Evolutionary conservation across 2,888 invertebrate species (phyloP).

Genomic region (Malachius bipustulatus): DNA sequence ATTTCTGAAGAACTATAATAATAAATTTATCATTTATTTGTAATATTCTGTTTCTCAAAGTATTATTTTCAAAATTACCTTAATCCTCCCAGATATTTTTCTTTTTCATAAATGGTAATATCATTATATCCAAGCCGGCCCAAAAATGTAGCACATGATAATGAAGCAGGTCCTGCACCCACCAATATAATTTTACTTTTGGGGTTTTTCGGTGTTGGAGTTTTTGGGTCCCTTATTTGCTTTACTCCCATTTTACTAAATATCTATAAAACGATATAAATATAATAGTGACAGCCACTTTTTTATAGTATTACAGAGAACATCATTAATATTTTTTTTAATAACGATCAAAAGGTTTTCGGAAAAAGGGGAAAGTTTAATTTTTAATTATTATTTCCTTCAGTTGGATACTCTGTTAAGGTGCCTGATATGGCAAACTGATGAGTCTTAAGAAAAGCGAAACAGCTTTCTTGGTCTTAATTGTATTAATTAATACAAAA

Average conservation of each 20-base stretch:
- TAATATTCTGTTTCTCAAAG: neutral
- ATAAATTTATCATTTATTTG: slow-evolving; percentile 7
- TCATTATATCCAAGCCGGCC: slow-evolving; percentile 86
- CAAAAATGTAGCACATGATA: slow-evolving; percentile 93
- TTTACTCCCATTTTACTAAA: slow-evolving; percentile 90
- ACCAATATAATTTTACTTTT: slow-evolving; percentile 68
- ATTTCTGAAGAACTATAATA: slow-evolving; percentile 77
- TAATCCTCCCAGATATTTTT: slow-evolving; percentile 77
- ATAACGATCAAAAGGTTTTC: no score
- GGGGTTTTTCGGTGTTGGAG: slow-evolving; percentile 45
- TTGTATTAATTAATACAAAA: no score
- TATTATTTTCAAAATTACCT: slow-evolving; percentile 44
- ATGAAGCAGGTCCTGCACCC: slow-evolving; percentile 92
- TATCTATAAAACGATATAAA: slow-evolving; percentile 40
- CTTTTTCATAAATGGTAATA: slow-evolving; percentile 86
- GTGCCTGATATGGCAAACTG: no score
- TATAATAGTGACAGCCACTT: slow-evolving; percentile 6
- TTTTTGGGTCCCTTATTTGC: slow-evolving; percentile 70
- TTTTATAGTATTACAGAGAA: no score
- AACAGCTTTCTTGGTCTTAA: no score
- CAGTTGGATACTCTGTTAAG: no score
- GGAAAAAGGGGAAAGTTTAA: no score
- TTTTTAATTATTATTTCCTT: no score
- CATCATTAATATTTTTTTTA: no score
- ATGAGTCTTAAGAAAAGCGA: no score